Base-by-base conservation (phyloP, 1,140 invertebrate species). In the Drosophila tristis region DNA sequence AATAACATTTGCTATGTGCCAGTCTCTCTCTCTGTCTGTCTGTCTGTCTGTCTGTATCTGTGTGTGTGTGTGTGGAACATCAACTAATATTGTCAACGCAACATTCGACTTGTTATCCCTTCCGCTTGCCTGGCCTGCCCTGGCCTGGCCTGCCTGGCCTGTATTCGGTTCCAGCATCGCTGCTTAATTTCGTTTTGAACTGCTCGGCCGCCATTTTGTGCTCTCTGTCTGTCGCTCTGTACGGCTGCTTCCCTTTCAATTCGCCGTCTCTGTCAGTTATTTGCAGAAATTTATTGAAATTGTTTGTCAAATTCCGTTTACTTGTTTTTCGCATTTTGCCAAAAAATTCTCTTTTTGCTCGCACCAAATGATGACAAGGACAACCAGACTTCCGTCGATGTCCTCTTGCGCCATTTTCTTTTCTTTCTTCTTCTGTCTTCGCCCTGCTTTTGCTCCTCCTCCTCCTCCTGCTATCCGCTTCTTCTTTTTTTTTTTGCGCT, bases 261-360 rank as follows among this genome's bases (percentile, higher is more conserved):
- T 31, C 51, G 43, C 75, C 60, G 54, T 76, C 84, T 74, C 63
- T 56, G 67, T 84, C 84, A 80, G 71, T 89, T 89, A 89, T 87
- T 87, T 87, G 80, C 84, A 79, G 76, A 87, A 87, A 87, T 87
- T 87, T 87, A 87, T 87, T 87, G 84, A 87, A 87, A 89, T 87
- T 89, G 84, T 87, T 87, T 87, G 84, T 87, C 84, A 87, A 87
- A 87, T 87, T 87, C 84, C 84, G 85, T 84, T 87, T 84, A 89
- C 84, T 87, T 89, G 79, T 84, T 87, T 86, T 87, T 85, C 81
- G 78, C 82, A 86, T 78, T 87, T 81, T 75, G 78, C 49, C 78
- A 64, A 77, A 77, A 80, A 70, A 49, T 70, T 68, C 49, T 31
- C 26, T 66, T 48, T 61, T 56, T 59, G 60, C 70, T 58, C 59